phyloP scores from a whole-genome alignment of 2,113 vertebrate genomes.

The Myxocyprinus asiaticus region DNA sequence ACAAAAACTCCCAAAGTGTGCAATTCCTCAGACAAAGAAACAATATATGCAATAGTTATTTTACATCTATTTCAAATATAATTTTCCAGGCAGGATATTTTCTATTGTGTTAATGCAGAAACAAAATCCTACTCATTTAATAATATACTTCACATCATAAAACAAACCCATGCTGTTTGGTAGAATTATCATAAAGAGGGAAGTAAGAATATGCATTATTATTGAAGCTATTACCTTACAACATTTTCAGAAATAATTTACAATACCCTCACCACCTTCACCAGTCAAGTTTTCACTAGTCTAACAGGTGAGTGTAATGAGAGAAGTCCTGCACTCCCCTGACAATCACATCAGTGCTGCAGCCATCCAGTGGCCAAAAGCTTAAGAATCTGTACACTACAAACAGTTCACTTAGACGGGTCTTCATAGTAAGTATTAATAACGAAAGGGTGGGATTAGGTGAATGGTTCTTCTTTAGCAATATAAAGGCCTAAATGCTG shows the following conservation, averaged over 20 bases:
- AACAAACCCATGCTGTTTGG: too few species aligned
- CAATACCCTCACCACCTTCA: neutral
- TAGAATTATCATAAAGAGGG: too few species aligned
- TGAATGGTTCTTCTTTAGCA: slow-evolving; percentile 63
- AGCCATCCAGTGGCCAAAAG: slow-evolving; percentile 53
- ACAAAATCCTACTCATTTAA: too few species aligned
- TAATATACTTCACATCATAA: too few species aligned
- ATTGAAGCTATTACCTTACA: too few species aligned
- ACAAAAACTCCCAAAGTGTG: too few species aligned
- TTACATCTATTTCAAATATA: too few species aligned
- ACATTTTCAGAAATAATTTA: slow-evolving; percentile 13
- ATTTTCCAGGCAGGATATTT: too few species aligned
- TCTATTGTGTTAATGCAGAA: too few species aligned
- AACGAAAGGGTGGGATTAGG: slow-evolving; percentile 72
- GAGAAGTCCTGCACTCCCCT: slow-evolving; percentile 3
- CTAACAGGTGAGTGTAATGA: neutral
- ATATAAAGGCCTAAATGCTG: slow-evolving; percentile 33
- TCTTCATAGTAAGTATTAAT: slow-evolving; percentile 69
- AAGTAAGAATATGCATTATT: too few species aligned
- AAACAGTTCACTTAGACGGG: slow-evolving; percentile 64
- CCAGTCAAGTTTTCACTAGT: neutral
- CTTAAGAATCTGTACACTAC: slow-evolving; percentile 61
- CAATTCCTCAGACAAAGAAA: too few species aligned
- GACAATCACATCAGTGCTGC: slow-evolving; percentile 27
- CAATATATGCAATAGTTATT: too few species aligned